Percentiles rank a stretch among this genome's conserved stretches.
phyloP scores from a whole-genome alignment of 30 jellyfish, hydroid and myxozoan genomes.

The Aurelia sp. region DNA sequence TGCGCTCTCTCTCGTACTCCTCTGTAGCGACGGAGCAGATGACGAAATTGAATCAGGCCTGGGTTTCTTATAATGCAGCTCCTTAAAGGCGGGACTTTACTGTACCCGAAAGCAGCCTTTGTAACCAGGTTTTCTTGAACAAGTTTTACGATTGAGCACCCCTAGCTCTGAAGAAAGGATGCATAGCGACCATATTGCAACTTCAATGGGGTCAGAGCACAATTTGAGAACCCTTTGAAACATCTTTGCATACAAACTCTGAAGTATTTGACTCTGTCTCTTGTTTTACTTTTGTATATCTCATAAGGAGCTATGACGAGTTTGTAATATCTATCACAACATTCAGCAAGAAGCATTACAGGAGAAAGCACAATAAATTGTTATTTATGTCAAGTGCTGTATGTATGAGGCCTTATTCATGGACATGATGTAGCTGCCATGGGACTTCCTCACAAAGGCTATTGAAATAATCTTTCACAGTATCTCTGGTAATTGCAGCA shows the following conservation, averaged over 20 bases:
- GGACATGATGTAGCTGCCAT: conserved; percentile 32
- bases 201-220: conserved; percentile 13
- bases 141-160: background rate
- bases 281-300: background rate
- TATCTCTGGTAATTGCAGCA: conserved; percentile 35
- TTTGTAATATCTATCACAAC: background rate
- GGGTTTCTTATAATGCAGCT: too few species aligned
- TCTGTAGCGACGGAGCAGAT: too few species aligned
- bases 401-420: conserved; percentile 18
- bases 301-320: conserved; percentile 6
- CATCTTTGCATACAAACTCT: background rate
- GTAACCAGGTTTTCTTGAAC: background rate
- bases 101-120: conserved; percentile 4
- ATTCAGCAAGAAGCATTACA: conserved; percentile 12
- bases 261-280: conserved; percentile 19
- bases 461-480: conserved; percentile 9
- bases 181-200: background rate
- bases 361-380: conserved; percentile 13
- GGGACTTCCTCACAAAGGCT: conserved; percentile 12
- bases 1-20: too few species aligned
- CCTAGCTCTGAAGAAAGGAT: conserved; percentile 13
- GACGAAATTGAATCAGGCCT: too few species aligned
- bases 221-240: background rate
- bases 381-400: conserved; percentile 9
- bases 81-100: too few species aligned